Evolutionary conservation across 2,888 invertebrate genomes (phyloP), one percentile per base, ranked within the genome.

Genomic region (Iphiclides podalirius): DNA sequence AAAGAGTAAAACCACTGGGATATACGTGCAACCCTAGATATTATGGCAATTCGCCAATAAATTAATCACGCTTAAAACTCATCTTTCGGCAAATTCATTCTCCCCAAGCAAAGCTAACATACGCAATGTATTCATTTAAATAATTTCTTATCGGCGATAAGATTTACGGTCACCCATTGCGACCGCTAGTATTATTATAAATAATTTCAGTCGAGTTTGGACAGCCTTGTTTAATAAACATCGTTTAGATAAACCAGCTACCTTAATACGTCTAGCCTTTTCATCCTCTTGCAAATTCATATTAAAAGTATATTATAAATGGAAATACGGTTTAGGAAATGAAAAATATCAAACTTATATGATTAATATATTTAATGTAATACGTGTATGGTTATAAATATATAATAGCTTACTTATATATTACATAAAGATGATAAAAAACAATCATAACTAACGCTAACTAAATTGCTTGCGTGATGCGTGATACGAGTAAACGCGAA

Each of bases 1-100:
- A 41, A 38, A 35, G 13, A 41, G 41, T 36, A 36, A 47, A 47
- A 47, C 15, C 36, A 36, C 17, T 35, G 28, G 17, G 35, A 14
- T 31, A 41, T 28, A 31, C 34, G 23, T n/a, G 28, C 35, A 36
- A 15, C 36, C 28, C 14, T 31, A 31, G 28, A n/a, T 16, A 31
- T 28, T 9, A 11, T 47, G 47, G 47, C 14, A 7, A 11, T 3
- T 1, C 13, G 47, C 47, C 47, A 42, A 41, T 14, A 36, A 36
- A 41, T 42, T 17, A 36, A 41, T 17, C 8, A 23, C 20, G 14
- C 23, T 40, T n/a, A n/a, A 34, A 23, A 47, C 36, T 41, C 28
- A 47, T 41, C 16, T 20, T 33, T 23, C 20, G 31, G 23, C 23
- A 35, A 39, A 14, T 13, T 17, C 45, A 45, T 38, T 14, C 9